Conservation (phyloP, 2,113 vertebrate genomes). For the Elanoides forficatus region DNA sequence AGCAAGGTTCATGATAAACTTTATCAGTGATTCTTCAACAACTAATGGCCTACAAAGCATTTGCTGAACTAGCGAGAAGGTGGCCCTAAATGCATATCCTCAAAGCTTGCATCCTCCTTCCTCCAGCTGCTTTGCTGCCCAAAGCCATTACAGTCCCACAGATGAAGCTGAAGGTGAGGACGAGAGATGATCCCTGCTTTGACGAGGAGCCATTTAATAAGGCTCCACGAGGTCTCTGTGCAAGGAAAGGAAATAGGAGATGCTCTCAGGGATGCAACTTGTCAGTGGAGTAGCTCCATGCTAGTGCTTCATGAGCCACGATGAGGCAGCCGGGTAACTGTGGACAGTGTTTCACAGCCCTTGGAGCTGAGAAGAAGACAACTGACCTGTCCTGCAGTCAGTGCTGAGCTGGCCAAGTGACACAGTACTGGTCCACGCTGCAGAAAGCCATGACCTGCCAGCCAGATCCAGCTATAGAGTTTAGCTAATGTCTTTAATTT, state of each 20-base stretch:
- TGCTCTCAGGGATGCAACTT: background rate
- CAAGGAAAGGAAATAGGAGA: background rate
- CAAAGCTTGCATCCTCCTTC: background rate
- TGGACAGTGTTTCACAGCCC: background rate
- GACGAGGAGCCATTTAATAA: background rate
- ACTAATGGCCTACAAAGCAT: background rate
- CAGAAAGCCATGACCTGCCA: background rate
- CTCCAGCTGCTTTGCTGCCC: background rate
- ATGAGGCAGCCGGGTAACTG: background rate
- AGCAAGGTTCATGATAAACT: background rate
- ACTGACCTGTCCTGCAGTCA: background rate
- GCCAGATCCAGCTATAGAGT: background rate
- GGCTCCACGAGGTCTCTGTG: background rate
- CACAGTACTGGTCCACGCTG: accelerated
- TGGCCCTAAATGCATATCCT: background rate
- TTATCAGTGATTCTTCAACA: background rate
- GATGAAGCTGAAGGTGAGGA: background rate
- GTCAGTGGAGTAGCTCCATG: background rate
- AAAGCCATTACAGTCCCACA: background rate
- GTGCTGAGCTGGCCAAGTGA: background rate
- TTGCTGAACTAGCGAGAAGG: background rate
- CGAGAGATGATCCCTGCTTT: background rate
- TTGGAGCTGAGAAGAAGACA: background rate
- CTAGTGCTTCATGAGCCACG: accelerated
- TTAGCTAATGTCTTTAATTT: background rate